Percentiles rank a stretch among this genome's conserved stretches.
Evolutionary conservation across 2,113 vertebrate species (phyloP).

Genomic region (Myrmophylax atrothorax): DNA sequence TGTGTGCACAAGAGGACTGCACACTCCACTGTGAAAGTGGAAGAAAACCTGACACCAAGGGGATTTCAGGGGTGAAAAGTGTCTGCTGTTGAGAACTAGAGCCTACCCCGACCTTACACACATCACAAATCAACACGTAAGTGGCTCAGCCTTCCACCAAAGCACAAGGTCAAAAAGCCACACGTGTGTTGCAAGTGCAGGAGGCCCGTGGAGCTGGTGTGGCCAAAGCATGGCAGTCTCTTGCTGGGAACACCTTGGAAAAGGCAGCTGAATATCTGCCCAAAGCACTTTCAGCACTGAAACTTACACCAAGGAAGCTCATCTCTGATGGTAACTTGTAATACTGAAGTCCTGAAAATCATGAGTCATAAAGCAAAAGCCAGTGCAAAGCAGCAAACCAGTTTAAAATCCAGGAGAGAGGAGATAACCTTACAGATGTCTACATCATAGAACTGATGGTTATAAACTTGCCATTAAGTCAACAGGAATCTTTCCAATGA

Average conservation of each 20-base stretch:
- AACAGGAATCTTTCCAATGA: neutral
- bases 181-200: neutral
- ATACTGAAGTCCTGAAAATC: neutral
- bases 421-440: neutral
- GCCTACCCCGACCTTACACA: neutral
- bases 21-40: neutral
- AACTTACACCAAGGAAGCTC: neutral
- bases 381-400: neutral
- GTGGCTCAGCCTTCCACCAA: neutral
- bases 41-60: neutral
- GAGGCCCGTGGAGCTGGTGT: neutral
- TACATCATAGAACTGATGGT: neutral
- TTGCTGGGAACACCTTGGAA: rapidly evolving
- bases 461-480: neutral
- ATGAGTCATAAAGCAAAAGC: neutral
- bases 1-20: neutral
- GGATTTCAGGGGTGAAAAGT: neutral
- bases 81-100: neutral
- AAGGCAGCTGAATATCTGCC: neutral
- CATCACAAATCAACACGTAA: neutral
- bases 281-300: neutral
- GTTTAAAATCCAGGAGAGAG: neutral
- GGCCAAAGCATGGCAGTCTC: neutral
- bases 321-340: neutral
- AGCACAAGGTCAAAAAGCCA: neutral